These are phyloP conservation scores for Phrynosoma blainvillii DNA, from an alignment of 2,113 vertebrate species.

Conservation along the genomic window DNA sequence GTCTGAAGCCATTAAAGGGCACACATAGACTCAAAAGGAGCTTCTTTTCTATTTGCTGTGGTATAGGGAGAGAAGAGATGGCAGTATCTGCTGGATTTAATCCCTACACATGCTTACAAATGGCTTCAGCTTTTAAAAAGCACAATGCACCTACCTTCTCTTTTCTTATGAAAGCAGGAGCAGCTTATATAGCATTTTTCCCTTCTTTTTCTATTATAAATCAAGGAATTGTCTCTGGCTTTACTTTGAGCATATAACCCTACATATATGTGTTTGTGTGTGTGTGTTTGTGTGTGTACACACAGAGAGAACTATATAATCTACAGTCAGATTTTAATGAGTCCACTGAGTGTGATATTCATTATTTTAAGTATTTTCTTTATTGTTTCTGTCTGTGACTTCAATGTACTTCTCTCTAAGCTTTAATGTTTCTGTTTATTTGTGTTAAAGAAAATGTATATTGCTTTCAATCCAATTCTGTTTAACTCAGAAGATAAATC, in stretches of 20 bases:
- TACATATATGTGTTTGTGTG: too few species aligned
- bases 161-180: not conserved
- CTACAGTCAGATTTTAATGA: not conserved
- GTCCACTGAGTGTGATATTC: not conserved
- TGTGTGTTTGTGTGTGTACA: too few species aligned
- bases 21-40: slow-evolving; percentile 3
- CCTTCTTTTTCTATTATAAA: not conserved
- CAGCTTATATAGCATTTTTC: not conserved
- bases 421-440: not conserved
- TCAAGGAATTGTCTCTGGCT: not conserved
- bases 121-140: not conserved
- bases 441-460: not conserved
- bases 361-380: slow-evolving; percentile 18
- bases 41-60: slow-evolving; percentile 26
- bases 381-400: not conserved
- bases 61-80: not conserved
- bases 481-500: not conserved
- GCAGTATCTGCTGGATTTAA: too few species aligned
- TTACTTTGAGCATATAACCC: not conserved
- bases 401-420: not conserved
- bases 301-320: too few species aligned
- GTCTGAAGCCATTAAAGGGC: not conserved
- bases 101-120: slow-evolving; percentile 35
- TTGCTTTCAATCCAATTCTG: too few species aligned
- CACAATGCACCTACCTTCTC: not conserved